Conservation (phyloP, 2,797 vertebrate genomes). For the Esox masquinongy region DNA sequence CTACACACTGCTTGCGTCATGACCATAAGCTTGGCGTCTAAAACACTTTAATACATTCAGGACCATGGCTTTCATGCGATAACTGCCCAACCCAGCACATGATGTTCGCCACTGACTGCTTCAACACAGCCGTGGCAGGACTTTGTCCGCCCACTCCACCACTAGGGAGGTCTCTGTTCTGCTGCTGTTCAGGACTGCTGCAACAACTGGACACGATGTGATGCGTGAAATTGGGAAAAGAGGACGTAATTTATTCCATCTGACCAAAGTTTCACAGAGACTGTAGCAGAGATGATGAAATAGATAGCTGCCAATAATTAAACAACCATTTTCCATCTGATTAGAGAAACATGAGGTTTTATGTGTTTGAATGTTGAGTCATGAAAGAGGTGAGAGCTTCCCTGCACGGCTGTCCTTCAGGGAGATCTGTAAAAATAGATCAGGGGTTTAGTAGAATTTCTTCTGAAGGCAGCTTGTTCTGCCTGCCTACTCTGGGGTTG, state of each 20-base stretch:
- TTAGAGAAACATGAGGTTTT: neutral
- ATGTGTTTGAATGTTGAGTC: neutral
- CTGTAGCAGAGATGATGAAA: neutral
- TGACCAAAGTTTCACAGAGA: neutral
- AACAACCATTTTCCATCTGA: neutral
- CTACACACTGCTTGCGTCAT: too few relatives aligned
- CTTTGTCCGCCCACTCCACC: too few relatives aligned
- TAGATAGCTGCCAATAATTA: neutral
- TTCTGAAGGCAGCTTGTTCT: constrained; percentile 4
- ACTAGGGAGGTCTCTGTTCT: too few relatives aligned
- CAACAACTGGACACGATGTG: neutral
- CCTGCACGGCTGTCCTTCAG: neutral
- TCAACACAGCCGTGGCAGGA: too few relatives aligned
- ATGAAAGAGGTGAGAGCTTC: neutral
- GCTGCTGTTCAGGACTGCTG: neutral
- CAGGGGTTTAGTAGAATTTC: constrained; percentile 7
- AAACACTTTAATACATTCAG: too few relatives aligned
- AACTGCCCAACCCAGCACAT: too few relatives aligned
- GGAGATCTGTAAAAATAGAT: constrained; percentile 11
- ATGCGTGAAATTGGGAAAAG: neutral
- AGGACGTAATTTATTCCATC: neutral
- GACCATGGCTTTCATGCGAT: too few relatives aligned
- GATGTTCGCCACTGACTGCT: too few relatives aligned
- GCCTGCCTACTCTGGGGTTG: constrained; percentile 3
- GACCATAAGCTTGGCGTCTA: too few relatives aligned